Evolutionary conservation across 2,113 vertebrate species (phyloP), one percentile per base, ranked within the genome.

Genomic region (Stegastes partitus): DNA sequence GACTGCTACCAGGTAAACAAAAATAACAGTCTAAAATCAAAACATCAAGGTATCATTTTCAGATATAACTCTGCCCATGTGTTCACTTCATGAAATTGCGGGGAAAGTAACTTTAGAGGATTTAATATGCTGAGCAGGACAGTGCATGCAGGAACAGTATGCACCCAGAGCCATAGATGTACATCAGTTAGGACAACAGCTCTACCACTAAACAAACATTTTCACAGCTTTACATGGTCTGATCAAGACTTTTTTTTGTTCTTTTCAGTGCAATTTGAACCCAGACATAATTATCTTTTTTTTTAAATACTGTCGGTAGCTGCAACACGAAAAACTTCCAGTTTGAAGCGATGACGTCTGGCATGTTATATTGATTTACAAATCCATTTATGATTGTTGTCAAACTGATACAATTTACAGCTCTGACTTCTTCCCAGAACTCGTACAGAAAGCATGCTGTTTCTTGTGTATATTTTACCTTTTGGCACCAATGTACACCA

Each of bases 361-460:
- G 12, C n/a, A 5, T 16, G 3, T 21, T 50, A 7, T 5, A 21
- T n/a, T n/a, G 5, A 50, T 50, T 21, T 3, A 26, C 3, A 49
- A 6, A 57, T 69, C 16, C 4, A 39, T 57, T 56, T 65, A 25
- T 39, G 26, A 73, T 31, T 45, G 81, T 84, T 84, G 82, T 74
- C 45, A 79, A 81, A 91, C 91, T 89, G 89, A 92, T 81, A 64
- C 26, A 64, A 87, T 64, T 42, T 80, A 88, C 66, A 54, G 87
- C 88, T 92, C 90, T 83, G 77, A 88, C 59, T 50, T 74, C 28
- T 68, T 64, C 77, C 89, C 77, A 66, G 44, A 31, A 64, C 42
- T 71, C 74, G 75, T 25, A 86, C 75, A 75, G 53, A 68, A 75
- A 88, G 65, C 92, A 93, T 93, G 92, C 92, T 70, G 62, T 68